Evolutionary conservation across 2,797 vertebrate species (phyloP).

Genomic region (Peromyscus aztecus): DNA sequence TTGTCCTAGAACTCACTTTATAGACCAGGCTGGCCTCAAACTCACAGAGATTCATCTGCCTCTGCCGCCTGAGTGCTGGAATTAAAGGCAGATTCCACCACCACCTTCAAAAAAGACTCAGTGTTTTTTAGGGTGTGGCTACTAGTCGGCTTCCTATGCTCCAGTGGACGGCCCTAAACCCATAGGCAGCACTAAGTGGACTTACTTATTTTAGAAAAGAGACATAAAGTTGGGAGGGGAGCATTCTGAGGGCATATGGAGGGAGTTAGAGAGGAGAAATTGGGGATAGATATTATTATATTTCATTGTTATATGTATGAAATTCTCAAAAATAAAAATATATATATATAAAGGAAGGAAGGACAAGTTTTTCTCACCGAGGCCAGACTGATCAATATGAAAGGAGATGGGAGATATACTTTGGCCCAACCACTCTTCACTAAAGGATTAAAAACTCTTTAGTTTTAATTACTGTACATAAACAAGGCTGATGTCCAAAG

Average conservation of each 20-base stretch:
- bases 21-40: not conserved
- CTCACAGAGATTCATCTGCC: not conserved
- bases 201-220: not conserved
- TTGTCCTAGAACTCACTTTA: not conserved
- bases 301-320: not conserved
- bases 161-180: not conserved
- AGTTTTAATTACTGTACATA: conserved; percentile 6
- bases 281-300: not conserved
- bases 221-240: not conserved
- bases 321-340: not conserved
- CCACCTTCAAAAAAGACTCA: not conserved
- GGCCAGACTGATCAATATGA: not conserved
- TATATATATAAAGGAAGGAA: not conserved
- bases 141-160: not conserved
- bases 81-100: not conserved
- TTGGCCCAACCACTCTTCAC: conserved; percentile 22
- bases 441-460: conserved; percentile 40
- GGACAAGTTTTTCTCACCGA: not conserved
- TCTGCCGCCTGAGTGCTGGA: not conserved
- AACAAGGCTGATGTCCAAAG: conserved; percentile 16
- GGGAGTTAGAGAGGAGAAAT: not conserved
- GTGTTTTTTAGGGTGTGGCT: not conserved
- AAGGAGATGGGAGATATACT: not conserved
- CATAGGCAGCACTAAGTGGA: not conserved
- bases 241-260: not conserved